These are phyloP conservation scores for Orthonyx spaldingii DNA, from an alignment of 2,113 vertebrate genomes.

Conservation along the genomic window DNA sequence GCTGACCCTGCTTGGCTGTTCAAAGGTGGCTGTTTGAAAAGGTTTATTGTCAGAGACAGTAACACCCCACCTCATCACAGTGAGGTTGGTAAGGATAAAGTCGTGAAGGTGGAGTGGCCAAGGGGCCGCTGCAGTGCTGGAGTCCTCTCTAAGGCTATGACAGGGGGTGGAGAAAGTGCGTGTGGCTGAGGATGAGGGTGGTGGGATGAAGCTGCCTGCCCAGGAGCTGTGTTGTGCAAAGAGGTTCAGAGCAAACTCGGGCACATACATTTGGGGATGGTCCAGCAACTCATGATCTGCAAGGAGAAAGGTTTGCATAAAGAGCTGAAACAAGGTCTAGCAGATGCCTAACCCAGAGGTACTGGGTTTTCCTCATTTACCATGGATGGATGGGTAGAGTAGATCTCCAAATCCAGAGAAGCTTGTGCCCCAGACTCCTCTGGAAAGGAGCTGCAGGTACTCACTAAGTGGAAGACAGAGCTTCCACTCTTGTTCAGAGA, in stretches of 20 bases:
- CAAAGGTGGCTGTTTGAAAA: not conserved
- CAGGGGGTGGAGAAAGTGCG: rapidly evolving
- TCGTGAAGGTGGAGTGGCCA: not conserved
- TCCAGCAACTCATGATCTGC: not conserved
- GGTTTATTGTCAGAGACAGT: not conserved
- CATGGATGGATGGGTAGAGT: not conserved
- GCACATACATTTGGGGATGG: rapidly evolving
- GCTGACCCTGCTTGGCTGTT: not conserved
- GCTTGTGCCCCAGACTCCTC: not conserved
- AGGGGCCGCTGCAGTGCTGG: not conserved
- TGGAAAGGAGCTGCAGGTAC: not conserved
- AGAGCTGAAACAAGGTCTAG: not conserved
- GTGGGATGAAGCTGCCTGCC: not conserved
- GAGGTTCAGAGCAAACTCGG: not conserved
- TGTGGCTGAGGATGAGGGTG: not conserved
- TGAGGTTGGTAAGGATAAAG: not conserved
- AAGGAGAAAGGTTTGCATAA: not conserved
- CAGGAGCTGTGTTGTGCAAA: not conserved
- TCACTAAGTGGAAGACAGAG: not conserved
- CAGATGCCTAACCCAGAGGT: not conserved
- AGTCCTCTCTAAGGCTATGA: not conserved
- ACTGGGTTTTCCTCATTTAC: not conserved
- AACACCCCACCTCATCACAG: rapidly evolving
- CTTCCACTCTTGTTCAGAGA: not conserved
- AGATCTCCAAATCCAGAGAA: not conserved